phyloP scores from a whole-genome alignment of 2,113 vertebrate genomes.

The Amazona guildingii region DNA sequence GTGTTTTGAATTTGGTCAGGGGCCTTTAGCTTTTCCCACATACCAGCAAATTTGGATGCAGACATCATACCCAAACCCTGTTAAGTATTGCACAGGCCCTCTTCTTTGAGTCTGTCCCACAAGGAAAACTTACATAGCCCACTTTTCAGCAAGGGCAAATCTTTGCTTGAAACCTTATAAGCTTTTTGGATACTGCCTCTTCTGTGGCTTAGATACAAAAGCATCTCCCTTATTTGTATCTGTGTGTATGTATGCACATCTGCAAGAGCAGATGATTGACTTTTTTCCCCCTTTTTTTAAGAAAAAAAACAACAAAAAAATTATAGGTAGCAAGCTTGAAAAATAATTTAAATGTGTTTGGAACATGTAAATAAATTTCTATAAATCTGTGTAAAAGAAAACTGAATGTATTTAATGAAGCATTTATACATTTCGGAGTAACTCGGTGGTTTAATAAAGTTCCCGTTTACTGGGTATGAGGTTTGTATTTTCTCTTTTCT shows the following conservation, averaged over 20 bases:
- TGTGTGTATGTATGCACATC: conserved; percentile 33
- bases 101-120: neutral
- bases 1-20: neutral
- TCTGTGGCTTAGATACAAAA: conserved; percentile 18
- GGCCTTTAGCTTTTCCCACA: neutral
- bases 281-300: conserved; percentile 14
- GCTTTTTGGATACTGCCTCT: conserved; percentile 32
- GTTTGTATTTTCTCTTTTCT: conserved; percentile 35
- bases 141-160: neutral
- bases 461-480: conserved; percentile 63
- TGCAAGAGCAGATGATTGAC: conserved; percentile 59
- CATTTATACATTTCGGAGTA: conserved; percentile 80
- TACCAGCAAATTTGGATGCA: neutral
- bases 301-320: neutral
- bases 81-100: neutral
- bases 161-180: neutral
- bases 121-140: neutral
- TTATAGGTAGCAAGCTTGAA: conserved; percentile 71
- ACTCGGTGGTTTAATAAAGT: conserved; percentile 78
- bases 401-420: conserved; percentile 79
- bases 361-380: conserved; percentile 78
- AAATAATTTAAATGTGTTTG: conserved; percentile 77
- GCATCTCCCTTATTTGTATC: conserved; percentile 17
- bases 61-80: neutral
- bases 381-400: conserved; percentile 68